Evolutionary conservation across 1,140 invertebrate genomes (phyloP).

Genomic region (Colletes latitarsis): DNA sequence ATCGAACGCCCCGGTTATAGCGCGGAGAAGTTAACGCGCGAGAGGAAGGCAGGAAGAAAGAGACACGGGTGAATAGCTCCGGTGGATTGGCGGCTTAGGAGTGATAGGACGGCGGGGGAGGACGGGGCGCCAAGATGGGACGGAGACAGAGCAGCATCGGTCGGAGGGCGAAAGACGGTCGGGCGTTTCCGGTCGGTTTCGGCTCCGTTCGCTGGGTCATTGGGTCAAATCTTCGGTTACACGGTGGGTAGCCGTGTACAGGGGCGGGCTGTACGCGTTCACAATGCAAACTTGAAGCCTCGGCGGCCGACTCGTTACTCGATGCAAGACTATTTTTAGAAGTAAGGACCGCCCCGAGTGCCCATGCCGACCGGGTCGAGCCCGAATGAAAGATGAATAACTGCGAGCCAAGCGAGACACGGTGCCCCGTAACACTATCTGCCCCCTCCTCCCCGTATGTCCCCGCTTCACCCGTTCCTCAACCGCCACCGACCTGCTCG

Average conservation of each 20-base stretch:
- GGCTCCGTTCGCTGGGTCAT: conserved; percentile 72
- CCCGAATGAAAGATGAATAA: conserved; percentile 49
- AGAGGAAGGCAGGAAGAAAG: background rate
- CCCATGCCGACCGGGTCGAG: conserved; percentile 26
- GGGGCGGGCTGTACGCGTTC: conserved; percentile 60
- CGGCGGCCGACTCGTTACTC: conserved; percentile 66
- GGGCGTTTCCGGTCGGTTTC: conserved; percentile 71
- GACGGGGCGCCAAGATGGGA: no score
- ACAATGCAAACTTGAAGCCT: conserved; percentile 74
- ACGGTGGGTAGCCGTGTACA: conserved; percentile 59
- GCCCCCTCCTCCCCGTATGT: no score
- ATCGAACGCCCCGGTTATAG: background rate
- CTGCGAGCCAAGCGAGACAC: conserved; percentile 45
- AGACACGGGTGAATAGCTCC: background rate
- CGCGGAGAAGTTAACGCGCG: background rate
- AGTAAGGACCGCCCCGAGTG: conserved; percentile 45
- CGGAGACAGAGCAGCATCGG: background rate
- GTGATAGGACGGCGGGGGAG: background rate
- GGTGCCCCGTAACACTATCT: conserved; percentile 51
- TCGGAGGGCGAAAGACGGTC: conserved; percentile 40
- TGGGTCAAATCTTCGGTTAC: conserved; percentile 75
- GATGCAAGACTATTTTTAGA: conserved; percentile 77
- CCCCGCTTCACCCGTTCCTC: no score
- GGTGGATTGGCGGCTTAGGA: background rate
- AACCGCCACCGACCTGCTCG: background rate